These are phyloP conservation scores for Zygogramma bicolorata DNA, from an alignment of 2,888 invertebrate species.

Conservation along the genomic window DNA sequence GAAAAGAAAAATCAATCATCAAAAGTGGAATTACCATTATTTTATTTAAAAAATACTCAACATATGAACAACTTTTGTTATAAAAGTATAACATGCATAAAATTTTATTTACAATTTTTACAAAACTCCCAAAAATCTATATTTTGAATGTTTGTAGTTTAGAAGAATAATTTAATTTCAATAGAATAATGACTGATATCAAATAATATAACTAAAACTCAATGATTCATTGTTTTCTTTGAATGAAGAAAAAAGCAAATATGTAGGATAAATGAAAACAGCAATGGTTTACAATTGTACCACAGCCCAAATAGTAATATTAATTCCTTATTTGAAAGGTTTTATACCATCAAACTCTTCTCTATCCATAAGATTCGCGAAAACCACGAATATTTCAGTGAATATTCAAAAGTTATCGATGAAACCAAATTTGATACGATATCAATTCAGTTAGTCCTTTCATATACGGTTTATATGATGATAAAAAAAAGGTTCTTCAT, in stretches of 20 bases:
- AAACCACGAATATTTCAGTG: too few species aligned
- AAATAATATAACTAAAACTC: too few species aligned
- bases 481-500: too few species aligned
- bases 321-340: too few species aligned
- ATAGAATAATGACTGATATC: too few species aligned
- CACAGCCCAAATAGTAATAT: constrained; percentile 33
- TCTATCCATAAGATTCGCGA: too few species aligned
- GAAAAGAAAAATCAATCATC: neutral
- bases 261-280: constrained; percentile 13
- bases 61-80: constrained; percentile 46
- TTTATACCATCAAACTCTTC: too few species aligned
- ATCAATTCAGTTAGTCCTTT: too few species aligned
- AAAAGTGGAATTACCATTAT: constrained; percentile 28
- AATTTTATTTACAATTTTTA: constrained; percentile 44
- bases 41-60: constrained; percentile 49
- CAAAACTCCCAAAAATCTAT: constrained; percentile 27
- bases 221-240: too few species aligned
- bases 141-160: neutral
- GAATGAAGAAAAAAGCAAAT: neutral
- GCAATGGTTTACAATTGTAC: constrained; percentile 37
- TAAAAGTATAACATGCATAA: constrained; percentile 45
- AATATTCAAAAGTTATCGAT: too few species aligned
- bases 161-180: neutral
- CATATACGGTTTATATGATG: too few species aligned
- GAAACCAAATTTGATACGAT: too few species aligned